These are phyloP conservation scores for Emydura subglobosa DNA, from an alignment of 2,113 vertebrate species.

Conservation along the genomic window DNA sequence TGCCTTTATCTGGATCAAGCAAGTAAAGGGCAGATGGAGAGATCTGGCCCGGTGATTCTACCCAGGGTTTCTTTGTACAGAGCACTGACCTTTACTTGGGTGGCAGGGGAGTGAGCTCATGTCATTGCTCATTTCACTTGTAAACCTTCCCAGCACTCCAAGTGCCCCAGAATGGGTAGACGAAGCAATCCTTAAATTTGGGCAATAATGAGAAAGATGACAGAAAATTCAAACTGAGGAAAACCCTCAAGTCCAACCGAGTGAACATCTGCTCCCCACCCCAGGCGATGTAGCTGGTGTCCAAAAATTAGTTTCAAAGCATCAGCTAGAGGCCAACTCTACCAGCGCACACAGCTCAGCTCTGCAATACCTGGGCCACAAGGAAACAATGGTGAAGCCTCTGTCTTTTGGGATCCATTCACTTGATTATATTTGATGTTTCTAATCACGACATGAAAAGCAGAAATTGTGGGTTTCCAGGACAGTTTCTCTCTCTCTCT, in stretches of 20 bases:
- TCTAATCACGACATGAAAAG: not conserved
- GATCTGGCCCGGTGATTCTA: accelerated
- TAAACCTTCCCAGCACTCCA: accelerated
- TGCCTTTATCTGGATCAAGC: not conserved
- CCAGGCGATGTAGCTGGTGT: not conserved
- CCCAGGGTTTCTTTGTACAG: not conserved
- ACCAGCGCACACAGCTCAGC: not conserved
- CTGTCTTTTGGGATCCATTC: not conserved
- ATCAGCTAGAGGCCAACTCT: conserved; percentile 4
- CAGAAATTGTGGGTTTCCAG: not conserved
- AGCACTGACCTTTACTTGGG: not conserved
- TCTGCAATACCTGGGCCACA: conserved; percentile 1
- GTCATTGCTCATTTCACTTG: no score
- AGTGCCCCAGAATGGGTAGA: not conserved
- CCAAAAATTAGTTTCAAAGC: not conserved
- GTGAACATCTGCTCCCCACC: not conserved
- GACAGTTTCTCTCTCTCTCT: not conserved
- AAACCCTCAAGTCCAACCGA: not conserved
- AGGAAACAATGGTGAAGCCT: not conserved
- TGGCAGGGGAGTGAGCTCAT: not conserved
- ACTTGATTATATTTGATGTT: not conserved
- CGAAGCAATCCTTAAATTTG: not conserved
- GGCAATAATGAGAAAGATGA: not conserved
- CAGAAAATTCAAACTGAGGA: not conserved
- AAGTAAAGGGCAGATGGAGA: not conserved